Conservation (phyloP, 2,888 invertebrate species). For the Drosophila villosipedis region DNA sequence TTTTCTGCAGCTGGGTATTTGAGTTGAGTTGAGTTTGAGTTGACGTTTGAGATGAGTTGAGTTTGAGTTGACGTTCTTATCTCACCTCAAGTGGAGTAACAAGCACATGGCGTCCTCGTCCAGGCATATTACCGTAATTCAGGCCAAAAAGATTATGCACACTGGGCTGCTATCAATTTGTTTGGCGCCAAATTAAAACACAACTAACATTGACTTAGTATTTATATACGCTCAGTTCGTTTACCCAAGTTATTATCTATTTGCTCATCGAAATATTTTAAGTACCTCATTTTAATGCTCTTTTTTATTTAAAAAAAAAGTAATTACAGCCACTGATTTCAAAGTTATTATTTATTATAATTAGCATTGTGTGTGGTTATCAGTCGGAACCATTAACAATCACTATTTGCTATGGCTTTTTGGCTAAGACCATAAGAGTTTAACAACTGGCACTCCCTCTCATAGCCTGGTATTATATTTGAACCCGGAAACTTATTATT, state of each 20-base stretch:
- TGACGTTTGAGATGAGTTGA: not conserved
- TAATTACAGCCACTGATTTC: not conserved
- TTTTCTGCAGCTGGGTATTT: not conserved
- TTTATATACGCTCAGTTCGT: not conserved
- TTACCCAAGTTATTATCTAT: not conserved
- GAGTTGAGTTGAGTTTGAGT: not conserved
- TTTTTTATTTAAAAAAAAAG: not conserved
- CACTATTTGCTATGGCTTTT: not conserved
- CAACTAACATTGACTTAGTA: not conserved
- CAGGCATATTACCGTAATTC: slow-evolving; percentile 35
- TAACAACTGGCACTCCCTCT: slow-evolving; percentile 7
- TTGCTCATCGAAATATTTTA: not conserved
- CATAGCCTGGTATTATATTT: not conserved
- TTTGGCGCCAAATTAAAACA: not conserved
- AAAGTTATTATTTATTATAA: slow-evolving; percentile 1
- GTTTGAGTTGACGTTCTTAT: slow-evolving; percentile 36
- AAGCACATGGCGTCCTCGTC: slow-evolving; percentile 27
- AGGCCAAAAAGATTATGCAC: slow-evolving; percentile 47
- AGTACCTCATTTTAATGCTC: not conserved
- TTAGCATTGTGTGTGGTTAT: slow-evolving; percentile 3
- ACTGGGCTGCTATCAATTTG: slow-evolving; percentile 21
- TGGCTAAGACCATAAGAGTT: not conserved
- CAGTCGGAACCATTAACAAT: slow-evolving; percentile 7
- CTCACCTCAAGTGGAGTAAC: slow-evolving; percentile 22
- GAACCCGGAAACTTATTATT: slow-evolving; percentile 6